Conservation (phyloP, 1,140 invertebrate genomes). For the Contarinia nasturtii region DNA sequence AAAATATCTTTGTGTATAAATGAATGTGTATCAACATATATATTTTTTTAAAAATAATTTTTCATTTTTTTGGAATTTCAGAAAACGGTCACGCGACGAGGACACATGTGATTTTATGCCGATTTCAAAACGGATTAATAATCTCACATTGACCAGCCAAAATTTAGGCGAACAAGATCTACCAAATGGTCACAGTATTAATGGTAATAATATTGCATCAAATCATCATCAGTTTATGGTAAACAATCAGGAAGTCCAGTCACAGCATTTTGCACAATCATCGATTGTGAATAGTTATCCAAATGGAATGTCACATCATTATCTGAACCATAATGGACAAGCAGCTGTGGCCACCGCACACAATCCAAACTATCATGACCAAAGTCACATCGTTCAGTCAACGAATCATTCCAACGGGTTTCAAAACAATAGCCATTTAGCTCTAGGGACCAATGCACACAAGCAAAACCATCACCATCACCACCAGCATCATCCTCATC, state of each 20-base stretch:
- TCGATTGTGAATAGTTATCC: too few species aligned
- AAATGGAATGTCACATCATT: too few species aligned
- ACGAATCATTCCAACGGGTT: neutral
- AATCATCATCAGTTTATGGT: too few species aligned
- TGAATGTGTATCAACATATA: neutral
- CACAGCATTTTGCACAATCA: too few species aligned
- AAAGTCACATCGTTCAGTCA: neutral
- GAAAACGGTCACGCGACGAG: neutral
- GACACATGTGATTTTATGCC: neutral
- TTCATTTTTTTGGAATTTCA: neutral
- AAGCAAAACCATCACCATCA: neutral
- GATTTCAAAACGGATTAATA: constrained; percentile 1
- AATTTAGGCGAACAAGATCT: neutral
- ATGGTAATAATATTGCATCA: neutral
- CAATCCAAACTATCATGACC: neutral
- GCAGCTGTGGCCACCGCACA: neutral
- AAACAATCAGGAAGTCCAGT: too few species aligned
- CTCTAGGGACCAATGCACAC: neutral
- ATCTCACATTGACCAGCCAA: neutral
- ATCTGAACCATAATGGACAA: too few species aligned
- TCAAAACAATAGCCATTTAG: neutral
- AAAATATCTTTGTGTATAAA: too few species aligned
- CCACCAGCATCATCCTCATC: neutral
- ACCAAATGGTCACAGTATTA: neutral
- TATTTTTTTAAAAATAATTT: neutral